phyloP scores from a whole-genome alignment of 2,113 vertebrate genomes.

The Eonycteris spelaea region DNA sequence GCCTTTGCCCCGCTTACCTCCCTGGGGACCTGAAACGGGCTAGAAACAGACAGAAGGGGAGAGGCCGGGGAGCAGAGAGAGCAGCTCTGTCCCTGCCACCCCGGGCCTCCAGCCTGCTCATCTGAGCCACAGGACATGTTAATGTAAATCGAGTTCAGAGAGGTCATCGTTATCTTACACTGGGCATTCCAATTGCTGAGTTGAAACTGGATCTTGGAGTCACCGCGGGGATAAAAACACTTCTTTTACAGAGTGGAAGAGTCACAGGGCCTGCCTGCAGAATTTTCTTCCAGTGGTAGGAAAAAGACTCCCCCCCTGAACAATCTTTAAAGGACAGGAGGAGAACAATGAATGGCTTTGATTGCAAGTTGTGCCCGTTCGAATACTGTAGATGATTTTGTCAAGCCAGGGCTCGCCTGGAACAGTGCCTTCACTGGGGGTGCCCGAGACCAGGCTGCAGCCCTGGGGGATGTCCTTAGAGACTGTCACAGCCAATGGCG shows the following conservation, averaged over 20 bases:
- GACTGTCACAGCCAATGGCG: neutral
- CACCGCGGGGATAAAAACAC: neutral
- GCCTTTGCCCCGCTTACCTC: neutral
- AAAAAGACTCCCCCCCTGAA: neutral
- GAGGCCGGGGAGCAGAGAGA: neutral
- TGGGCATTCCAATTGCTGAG: neutral
- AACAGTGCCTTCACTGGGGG: neutral
- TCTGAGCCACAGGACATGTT: neutral
- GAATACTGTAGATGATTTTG: fast-evolving
- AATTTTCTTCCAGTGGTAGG: neutral
- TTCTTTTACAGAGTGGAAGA: neutral
- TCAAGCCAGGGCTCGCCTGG: neutral
- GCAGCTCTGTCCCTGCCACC: neutral
- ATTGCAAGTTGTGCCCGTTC: neutral
- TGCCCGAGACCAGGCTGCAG: neutral
- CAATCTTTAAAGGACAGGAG: neutral
- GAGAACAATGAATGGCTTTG: neutral
- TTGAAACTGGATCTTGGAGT: neutral
- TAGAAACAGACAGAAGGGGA: neutral
- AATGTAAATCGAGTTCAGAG: neutral
- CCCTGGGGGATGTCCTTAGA: neutral
- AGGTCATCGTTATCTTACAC: neutral
- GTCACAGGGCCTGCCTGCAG: neutral
- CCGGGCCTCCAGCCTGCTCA: neutral
- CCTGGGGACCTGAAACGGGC: neutral